Evolutionary conservation across 2,888 invertebrate species (phyloP), one percentile per base, ranked within the genome.

Genomic region (Eristalinus aeneus): DNA sequence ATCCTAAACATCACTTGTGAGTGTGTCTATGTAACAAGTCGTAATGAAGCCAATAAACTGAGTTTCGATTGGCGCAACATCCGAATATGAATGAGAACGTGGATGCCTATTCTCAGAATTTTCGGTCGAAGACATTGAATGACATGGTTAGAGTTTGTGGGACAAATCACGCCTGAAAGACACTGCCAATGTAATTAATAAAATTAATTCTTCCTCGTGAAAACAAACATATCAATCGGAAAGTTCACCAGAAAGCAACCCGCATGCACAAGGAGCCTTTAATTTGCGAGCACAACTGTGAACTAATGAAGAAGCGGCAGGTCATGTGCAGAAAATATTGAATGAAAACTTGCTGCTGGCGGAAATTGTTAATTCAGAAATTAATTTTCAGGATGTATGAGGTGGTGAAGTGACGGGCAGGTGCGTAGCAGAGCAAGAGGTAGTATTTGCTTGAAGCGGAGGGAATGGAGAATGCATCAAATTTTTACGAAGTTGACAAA

Each of bases 21-120:
- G 46, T 46, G 1, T 34, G 34, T 46, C 16, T 34, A 6, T 34
- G 34, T 34, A 34, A 6, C 8, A 46, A 46, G 1, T 46, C 1
- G 54, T 31, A 69, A 68, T 68, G 76, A 76, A 76, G 68, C 68
- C 69, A 76, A 76, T 61, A 76, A 76, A 76, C 69, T 76, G 76
- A 69, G 16, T 56, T 76, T 53, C n/a, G 1, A 20, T 61, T 36
- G 23, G 36, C 63, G 61, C 68, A 39, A 54, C 34, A 20, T 68
- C 32, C 23, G 76, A 68, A 76, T 69, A 76, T 69, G 69, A 76
- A 76, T 76, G 68, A 76, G 63, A 36, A 39, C n/a, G 46, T n/a
- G 8, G 46, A 46, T 46, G 46, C 16, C 46, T 46, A 46, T 16
- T 16, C 16, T 5, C 2, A 34, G 34, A 34, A 34, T 34, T 9